A percentile compares a stretch with the other conserved stretches of the same genome.
Evolutionary conservation across 2,888 invertebrate genomes (phyloP).

Genomic region (Calameuta idolon): DNA sequence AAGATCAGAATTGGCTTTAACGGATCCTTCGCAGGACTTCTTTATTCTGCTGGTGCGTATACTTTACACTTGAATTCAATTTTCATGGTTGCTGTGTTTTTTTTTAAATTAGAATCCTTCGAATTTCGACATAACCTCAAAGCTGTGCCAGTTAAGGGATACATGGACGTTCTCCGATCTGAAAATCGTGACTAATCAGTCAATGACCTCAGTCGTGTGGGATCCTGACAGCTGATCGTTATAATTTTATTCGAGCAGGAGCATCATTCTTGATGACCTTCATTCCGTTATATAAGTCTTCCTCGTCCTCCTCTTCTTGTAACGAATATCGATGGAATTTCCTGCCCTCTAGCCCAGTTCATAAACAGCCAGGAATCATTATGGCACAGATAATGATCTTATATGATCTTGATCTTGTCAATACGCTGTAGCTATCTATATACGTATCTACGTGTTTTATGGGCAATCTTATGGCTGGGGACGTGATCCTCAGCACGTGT

Average conservation of each 20-base stretch:
- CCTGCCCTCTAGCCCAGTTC: background rate
- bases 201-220: too few relatives aligned
- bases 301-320: background rate
- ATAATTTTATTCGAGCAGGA: too few relatives aligned
- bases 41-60: slow-evolving; percentile 86
- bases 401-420: background rate
- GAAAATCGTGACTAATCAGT: background rate
- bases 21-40: slow-evolving; percentile 87
- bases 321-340: background rate
- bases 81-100: background rate
- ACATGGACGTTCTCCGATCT: background rate
- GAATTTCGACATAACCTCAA: background rate
- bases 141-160: background rate
- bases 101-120: background rate
- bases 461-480: background rate
- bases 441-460: background rate
- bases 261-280: background rate
- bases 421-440: background rate
- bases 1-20: slow-evolving; percentile 93
- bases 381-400: background rate
- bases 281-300: background rate
- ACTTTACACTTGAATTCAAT: slow-evolving; percentile 13
- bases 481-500: background rate
- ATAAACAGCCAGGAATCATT: background rate
- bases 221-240: too few relatives aligned